Conservation (phyloP, 2,113 vertebrate species). For the Thomomys bottae region DNA sequence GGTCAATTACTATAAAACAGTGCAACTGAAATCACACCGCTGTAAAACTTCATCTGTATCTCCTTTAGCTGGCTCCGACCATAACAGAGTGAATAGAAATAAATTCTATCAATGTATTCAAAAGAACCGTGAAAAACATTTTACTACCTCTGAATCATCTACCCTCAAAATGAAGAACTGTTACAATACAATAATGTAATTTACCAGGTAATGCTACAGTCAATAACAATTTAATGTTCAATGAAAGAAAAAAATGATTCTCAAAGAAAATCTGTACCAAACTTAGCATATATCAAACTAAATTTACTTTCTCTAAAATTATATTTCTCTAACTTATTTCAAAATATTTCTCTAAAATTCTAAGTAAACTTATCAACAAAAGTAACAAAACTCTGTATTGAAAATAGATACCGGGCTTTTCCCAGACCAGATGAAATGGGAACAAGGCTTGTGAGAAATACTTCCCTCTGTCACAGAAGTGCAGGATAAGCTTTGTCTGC, state of each 20-base stretch:
- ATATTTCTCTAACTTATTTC: no score
- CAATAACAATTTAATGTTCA: not conserved
- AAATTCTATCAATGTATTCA: not conserved
- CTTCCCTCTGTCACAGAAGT: no score
- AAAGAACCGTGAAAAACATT: not conserved
- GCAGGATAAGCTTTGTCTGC: not conserved
- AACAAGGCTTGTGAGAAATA: no score
- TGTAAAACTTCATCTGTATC: not conserved
- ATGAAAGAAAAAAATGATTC: not conserved
- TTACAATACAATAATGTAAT: not conserved
- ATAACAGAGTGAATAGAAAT: not conserved
- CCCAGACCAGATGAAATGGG: not conserved
- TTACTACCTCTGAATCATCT: not conserved
- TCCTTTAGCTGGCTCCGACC: not conserved
- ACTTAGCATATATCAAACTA: not conserved
- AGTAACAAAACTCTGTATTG: not conserved
- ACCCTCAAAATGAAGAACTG: slow-evolving; percentile 4
- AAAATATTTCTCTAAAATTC: slow-evolving; percentile 35
- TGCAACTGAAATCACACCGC: not conserved
- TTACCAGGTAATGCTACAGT: not conserved
- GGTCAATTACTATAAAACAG: not conserved
- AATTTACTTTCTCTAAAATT: not conserved
- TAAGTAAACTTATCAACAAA: not conserved
- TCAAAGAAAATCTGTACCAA: not conserved
- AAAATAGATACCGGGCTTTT: not conserved